Percentiles rank a stretch among this genome's conserved stretches.
These are phyloP conservation scores for Ooceraea biroi DNA, from an alignment of 1,140 invertebrate species.

Conservation along the genomic window DNA sequence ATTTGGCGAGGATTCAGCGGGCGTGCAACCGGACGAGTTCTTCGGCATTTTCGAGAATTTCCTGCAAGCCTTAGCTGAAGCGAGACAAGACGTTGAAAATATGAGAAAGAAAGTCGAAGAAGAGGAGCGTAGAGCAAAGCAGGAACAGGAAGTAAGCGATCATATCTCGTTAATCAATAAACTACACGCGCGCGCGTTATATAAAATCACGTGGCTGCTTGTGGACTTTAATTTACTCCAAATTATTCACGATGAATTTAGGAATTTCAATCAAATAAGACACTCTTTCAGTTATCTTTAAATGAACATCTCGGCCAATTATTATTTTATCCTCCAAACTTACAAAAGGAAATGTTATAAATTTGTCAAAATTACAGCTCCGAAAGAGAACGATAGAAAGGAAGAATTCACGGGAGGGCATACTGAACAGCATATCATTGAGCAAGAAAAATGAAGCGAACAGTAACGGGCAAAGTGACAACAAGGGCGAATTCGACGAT, in stretches of 20 bases:
- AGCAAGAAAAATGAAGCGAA: constrained; percentile 86
- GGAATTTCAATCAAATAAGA: too few relatives aligned
- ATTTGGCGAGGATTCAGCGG: constrained; percentile 96
- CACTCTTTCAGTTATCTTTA: too few relatives aligned
- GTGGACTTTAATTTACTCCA: too few relatives aligned
- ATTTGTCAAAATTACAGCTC: constrained; percentile 85
- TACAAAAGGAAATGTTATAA: neutral
- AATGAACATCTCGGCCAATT: neutral
- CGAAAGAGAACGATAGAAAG: constrained; percentile 95
- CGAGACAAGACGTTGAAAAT: constrained; percentile 95
- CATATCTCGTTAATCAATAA: neutral
- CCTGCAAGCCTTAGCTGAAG: constrained; percentile 94
- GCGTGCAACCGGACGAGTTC: constrained; percentile 97
- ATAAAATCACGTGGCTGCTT: too few relatives aligned
- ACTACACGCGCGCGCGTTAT: neutral
- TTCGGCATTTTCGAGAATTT: constrained; percentile 98
- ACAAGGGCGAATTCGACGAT: constrained; percentile 98
- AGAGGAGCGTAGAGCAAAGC: constrained; percentile 95
- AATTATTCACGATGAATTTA: too few relatives aligned
- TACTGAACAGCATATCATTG: constrained; percentile 87
- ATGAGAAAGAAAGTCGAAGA: constrained; percentile 94
- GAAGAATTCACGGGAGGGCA: constrained; percentile 91
- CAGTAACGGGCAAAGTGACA: constrained; percentile 87
- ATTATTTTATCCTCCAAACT: neutral
- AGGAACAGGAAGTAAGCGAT: constrained; percentile 94